Evolutionary conservation across 2,113 vertebrate species (phyloP).

Genomic region (Shinisaurus crocodilurus): DNA sequence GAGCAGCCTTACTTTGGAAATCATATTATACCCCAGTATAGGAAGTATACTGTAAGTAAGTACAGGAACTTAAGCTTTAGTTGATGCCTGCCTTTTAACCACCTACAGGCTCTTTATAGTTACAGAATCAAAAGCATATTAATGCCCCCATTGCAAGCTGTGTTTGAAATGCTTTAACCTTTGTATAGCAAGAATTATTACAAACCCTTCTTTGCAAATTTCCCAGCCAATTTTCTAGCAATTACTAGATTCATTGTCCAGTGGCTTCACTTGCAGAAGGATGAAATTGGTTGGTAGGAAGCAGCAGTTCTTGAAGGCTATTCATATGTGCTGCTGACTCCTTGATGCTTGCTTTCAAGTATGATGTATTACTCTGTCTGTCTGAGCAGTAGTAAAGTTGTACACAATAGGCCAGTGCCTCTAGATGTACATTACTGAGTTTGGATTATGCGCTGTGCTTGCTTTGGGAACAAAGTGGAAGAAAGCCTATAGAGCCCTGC

Average conservation of each 20-base stretch:
- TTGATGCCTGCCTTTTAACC: accelerated
- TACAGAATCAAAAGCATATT: constrained; percentile 3
- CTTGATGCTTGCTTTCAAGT: neutral
- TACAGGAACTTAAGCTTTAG: neutral
- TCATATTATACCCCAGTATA: neutral
- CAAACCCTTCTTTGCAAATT: neutral
- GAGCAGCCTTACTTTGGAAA: constrained; percentile 6
- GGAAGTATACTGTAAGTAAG: neutral
- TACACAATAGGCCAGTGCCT: no score
- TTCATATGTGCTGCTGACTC: neutral
- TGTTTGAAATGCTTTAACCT: neutral
- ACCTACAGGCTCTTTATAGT: neutral
- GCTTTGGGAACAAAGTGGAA: neutral
- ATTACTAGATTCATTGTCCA: neutral
- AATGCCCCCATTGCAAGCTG: neutral
- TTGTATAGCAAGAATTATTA: neutral
- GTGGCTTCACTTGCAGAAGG: neutral
- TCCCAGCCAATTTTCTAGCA: neutral
- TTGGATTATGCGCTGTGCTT: neutral
- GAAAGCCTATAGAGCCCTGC: neutral
- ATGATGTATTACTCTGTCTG: neutral
- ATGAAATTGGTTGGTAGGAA: neutral
- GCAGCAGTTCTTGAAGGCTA: neutral
- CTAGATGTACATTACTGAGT: neutral
- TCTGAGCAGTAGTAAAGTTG: neutral